Evolutionary conservation across 2,888 invertebrate genomes (phyloP).

Genomic region (Alloplasta piceator): DNA sequence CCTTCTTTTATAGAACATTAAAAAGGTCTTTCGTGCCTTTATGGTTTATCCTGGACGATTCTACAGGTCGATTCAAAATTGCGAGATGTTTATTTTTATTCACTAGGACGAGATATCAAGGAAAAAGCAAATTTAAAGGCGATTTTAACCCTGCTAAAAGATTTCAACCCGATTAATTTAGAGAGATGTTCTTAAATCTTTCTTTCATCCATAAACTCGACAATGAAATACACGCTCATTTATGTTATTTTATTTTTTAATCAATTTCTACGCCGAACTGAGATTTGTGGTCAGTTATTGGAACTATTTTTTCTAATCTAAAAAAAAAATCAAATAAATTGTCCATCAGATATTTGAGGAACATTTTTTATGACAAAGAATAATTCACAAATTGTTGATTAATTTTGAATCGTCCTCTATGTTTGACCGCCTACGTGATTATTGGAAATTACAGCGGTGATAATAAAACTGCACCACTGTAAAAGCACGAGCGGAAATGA

Average conservation of each 20-base stretch:
- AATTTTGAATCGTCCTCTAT: constrained; percentile 18
- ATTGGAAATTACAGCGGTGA: constrained; percentile 11
- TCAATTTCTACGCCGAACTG: no score
- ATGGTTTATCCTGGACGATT: background rate
- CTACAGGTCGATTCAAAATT: constrained; percentile 31
- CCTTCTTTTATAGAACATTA: constrained; percentile 59
- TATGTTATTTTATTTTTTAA: no score
- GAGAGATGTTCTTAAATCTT: background rate
- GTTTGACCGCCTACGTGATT: background rate
- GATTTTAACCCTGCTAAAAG: background rate
- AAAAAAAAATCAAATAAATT: no score
- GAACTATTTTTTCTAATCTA: no score
- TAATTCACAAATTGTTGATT: no score
- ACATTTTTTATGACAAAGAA: no score
- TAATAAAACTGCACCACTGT: constrained; percentile 4
- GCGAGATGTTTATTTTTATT: background rate
- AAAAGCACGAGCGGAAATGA: constrained; percentile 14
- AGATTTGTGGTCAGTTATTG: no score
- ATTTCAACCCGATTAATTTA: background rate
- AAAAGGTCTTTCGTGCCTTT: constrained; percentile 34
- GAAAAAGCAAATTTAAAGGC: background rate
- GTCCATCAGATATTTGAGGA: no score
- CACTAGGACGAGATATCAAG: background rate
- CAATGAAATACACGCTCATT: no score
- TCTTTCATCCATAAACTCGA: no score